These are phyloP conservation scores for Corella eumyota DNA, from an alignment of 23 tunicate genomes.

Conservation along the genomic window DNA sequence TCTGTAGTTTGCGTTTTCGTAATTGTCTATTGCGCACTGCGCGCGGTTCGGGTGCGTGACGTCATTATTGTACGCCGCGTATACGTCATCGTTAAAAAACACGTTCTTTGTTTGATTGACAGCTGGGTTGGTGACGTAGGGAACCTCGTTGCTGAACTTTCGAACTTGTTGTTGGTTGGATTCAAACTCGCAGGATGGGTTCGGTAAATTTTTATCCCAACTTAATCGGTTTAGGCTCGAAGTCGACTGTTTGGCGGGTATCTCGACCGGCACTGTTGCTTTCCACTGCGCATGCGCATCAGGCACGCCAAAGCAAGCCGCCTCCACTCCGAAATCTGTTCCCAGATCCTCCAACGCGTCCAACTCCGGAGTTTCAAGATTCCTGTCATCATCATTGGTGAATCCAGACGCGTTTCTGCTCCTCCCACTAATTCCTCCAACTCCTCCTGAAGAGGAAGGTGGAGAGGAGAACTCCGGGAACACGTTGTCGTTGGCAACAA, in stretches of 20 bases:
- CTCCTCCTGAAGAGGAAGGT: slow-evolving; percentile 12
- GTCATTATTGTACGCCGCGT: background rate
- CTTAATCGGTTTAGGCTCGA: too few species aligned
- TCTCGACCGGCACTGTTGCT: too few species aligned
- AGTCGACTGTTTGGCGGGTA: too few species aligned
- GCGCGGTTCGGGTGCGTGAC: background rate
- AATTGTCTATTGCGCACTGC: too few species aligned
- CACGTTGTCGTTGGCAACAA: background rate
- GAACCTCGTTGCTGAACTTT: too few species aligned
- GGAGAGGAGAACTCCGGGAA: slow-evolving; percentile 37
- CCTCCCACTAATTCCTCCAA: background rate
- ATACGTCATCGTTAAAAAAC: slow-evolving; percentile 23
- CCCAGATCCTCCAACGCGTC: slow-evolving; percentile 2
- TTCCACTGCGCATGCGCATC: too few species aligned
- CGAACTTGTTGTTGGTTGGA: too few species aligned
- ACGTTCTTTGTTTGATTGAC: too few species aligned
- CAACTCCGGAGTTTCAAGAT: slow-evolving; percentile 31
- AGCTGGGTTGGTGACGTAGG: too few species aligned
- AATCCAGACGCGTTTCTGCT: slow-evolving; percentile 21
- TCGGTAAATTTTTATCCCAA: too few species aligned
- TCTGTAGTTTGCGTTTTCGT: too few species aligned
- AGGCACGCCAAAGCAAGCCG: background rate
- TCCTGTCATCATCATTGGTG: slow-evolving; percentile 27
- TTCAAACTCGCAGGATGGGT: too few species aligned
- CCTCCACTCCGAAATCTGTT: background rate